Percentiles rank a stretch among this genome's conserved stretches.
These are phyloP conservation scores for Morone chrysops DNA, from an alignment of 2,113 vertebrate genomes.

Conservation along the genomic window DNA sequence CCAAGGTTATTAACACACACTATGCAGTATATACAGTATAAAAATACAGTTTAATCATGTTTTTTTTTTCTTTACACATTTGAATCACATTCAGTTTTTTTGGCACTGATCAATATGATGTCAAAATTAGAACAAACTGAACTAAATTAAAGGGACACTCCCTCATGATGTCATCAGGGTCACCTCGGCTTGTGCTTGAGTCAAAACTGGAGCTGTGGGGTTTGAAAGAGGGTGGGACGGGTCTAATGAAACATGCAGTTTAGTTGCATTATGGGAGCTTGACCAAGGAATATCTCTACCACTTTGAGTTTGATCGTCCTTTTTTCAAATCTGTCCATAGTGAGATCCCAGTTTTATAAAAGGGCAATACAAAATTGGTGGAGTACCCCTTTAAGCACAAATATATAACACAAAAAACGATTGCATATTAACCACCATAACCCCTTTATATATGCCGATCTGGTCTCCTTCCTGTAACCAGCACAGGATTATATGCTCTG, in stretches of 20 bases:
- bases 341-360: not conserved
- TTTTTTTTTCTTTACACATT: not conserved
- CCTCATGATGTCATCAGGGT: no score
- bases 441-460: not conserved
- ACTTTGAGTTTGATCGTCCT: not conserved
- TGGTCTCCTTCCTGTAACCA: not conserved
- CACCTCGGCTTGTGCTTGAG: not conserved
- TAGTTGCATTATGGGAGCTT: not conserved
- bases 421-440: not conserved
- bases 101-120: no score
- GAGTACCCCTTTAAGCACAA: not conserved
- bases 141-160: not conserved
- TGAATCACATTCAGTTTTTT: not conserved
- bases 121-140: not conserved
- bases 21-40: not conserved
- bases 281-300: not conserved
- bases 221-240: not conserved
- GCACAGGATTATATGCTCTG: constrained; percentile 2
- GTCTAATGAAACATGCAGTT: not conserved
- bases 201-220: not conserved
- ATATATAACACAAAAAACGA: not conserved
- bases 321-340: not conserved
- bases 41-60: not conserved
- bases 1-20: not conserved
- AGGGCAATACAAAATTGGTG: not conserved